Base-by-base conservation (phyloP, 2,113 vertebrate species). In the Heliornis fulica region DNA sequence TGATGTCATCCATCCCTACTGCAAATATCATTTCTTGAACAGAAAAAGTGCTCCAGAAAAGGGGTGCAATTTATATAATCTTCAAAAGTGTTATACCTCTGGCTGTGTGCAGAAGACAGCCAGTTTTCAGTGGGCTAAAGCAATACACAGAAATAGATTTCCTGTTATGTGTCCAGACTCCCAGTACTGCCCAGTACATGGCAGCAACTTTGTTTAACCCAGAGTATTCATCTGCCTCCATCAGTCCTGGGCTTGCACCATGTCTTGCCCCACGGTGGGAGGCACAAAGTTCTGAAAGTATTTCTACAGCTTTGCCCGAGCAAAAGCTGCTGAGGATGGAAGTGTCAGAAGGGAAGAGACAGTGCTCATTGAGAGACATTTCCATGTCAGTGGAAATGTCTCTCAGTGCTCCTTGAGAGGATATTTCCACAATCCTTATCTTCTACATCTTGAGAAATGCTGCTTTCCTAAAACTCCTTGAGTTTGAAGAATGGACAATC, bases 401-500 rank as follows among this genome's bases (percentile, higher is more conserved):
- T n/a, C n/a, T n/a, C n/a, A n/a, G n/a, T n/a, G 18, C 23, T 38
- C 9, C 54, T 29, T 23, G 65, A 43, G 53, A 43, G 56, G 48
- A 38, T 61, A 65, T 71, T 90, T 87, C 45, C 21, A 40, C 50
- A 19, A 4, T n/a, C 29, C 13, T 70, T 75, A 45, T 90, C 75
- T 88, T 59, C 60, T 38, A 26, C 17, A 63, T 90, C 76, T 77
- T 92, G 79, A 93, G 71, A 86, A 86, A 56, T 56, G 48, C 48
- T 75, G 56, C 85, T 83, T 88, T 92, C 46, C 40, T 74, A 60
- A 91, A 85, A 38, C 79, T n/a, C n/a, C 83, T 75, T 80, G 83
- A 81, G 71, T 81, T 71, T 94, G 94, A 90, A 77, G 85, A 93
- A 93, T 88, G 85, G 79, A 70, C 64, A 64, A 64, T 93, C 82